Evolutionary conservation across 1,140 invertebrate species (phyloP), one percentile per base, ranked within the genome.

Genomic region (Pentalonia nigronervosa): DNA sequence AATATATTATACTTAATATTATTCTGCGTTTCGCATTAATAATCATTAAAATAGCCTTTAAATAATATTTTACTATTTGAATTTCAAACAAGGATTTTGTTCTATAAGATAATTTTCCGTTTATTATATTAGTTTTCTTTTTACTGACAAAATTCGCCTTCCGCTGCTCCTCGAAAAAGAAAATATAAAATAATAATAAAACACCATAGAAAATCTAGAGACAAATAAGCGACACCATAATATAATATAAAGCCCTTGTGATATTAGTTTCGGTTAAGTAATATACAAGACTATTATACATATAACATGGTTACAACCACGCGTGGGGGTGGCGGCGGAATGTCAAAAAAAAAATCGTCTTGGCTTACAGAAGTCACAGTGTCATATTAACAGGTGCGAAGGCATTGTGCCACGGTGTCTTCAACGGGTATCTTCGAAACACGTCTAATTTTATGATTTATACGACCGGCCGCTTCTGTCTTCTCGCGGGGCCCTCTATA

Each of bases 391-490:
- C 91, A 93, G 91, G 91, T 93, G 91, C 81, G n/a, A 93, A n/a
- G 25, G 67, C 81, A 93, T 93, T 93, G 91, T 93, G 91, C 91
- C 91, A 86, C 91, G 81, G 67, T 93, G 48, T 93, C 91, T 83
- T 83, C 67, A 86, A 91, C 89, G 36, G 89, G 88, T 89, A 89
- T 84, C 41, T 91, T 50, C 81, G 76, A 86, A 91, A 91, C 91
- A 93, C 76, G 91, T 93, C 91, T 93, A 41, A 93, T 93, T 93
- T 93, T 93, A 93, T 93, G 91, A 93, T 93, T 93, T 93, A 93
- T 93, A 93, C 91, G 91, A 93, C 91, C 47, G 91, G 91, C 76
- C 91, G 91, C 91, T 93, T 86, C 91, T 93, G 91, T 86, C 91
- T 93, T 90, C 88, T 90, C 88, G 48, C 34, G 53, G 23, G 53